A percentile compares a stretch with the other conserved stretches of the same genome.
Evolutionary conservation across 2,888 invertebrate genomes (phyloP).

Genomic region (Eueremaeus valkanovi): DNA sequence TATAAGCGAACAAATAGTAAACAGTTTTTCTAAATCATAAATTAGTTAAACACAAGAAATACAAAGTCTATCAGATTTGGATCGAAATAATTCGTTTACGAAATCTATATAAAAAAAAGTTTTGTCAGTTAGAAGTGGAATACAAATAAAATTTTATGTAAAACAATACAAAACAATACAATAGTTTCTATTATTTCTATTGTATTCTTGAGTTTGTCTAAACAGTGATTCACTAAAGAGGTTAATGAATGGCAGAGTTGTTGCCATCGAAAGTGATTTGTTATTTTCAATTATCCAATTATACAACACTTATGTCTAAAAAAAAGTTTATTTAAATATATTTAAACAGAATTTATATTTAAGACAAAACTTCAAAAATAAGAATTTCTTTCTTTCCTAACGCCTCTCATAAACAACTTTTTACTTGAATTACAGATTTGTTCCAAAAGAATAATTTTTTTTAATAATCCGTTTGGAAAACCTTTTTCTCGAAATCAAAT

Average conservation of each 20-base stretch:
- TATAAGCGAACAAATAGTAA: no score
- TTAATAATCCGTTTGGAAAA: no score
- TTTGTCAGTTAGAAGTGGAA: not conserved
- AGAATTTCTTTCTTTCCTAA: no score
- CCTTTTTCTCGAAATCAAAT: no score
- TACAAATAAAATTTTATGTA: not conserved
- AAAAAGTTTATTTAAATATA: no score
- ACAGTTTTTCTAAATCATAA: not conserved
- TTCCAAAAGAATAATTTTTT: no score
- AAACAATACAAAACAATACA: no score
- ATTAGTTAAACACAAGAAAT: not conserved
- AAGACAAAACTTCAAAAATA: no score
- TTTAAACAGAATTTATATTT: no score
- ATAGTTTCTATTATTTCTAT: not conserved
- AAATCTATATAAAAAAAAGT: not conserved
- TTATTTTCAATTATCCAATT: not conserved
- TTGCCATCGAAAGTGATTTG: not conserved
- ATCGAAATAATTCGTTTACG: not conserved
- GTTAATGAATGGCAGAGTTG: not conserved
- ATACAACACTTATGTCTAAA: no score
- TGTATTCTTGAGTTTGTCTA: not conserved
- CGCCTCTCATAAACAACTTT: no score
- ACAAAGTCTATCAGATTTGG: not conserved
- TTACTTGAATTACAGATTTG: no score
- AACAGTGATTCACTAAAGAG: not conserved